phyloP scores from a whole-genome alignment of 1,140 invertebrate species.

The Drosophila leontia region DNA sequence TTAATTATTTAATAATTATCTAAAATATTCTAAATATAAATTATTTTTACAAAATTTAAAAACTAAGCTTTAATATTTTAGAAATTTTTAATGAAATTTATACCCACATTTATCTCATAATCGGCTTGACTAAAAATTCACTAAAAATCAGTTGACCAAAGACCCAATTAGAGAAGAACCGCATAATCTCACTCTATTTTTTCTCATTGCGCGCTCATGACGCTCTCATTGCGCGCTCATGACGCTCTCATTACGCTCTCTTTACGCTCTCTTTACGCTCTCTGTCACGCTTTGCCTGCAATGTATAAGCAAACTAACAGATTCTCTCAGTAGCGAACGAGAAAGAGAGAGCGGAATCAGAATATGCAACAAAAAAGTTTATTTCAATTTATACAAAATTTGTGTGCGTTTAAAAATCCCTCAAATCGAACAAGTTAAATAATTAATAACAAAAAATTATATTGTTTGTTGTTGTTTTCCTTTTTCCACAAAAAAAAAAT shows the following conservation, averaged over 20 bases:
- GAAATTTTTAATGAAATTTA: not conserved
- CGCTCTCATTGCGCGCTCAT: too few relatives aligned
- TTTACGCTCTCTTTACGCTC: too few relatives aligned
- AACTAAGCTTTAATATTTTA: not conserved
- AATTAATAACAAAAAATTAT: not conserved
- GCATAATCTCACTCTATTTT: too few relatives aligned
- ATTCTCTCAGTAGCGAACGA: too few relatives aligned
- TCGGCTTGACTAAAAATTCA: not conserved
- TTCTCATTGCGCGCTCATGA: too few relatives aligned
- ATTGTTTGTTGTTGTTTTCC: not conserved
- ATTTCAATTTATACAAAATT: not conserved
- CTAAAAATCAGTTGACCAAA: too few relatives aligned
- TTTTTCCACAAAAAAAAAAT: conserved; percentile 16
- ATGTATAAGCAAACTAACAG: not conserved
- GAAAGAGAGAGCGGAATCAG: too few relatives aligned
- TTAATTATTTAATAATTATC: not conserved
- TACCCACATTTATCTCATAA: not conserved
- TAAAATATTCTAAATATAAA: not conserved
- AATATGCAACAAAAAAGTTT: not conserved
- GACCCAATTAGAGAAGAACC: too few relatives aligned
- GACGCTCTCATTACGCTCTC: too few relatives aligned
- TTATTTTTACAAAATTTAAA: too few relatives aligned
- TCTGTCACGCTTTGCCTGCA: not conserved
- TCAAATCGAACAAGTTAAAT: not conserved
- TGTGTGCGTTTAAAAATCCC: not conserved